Conservation (phyloP, 2,797 vertebrate species). For the Jordanella pulchra region DNA sequence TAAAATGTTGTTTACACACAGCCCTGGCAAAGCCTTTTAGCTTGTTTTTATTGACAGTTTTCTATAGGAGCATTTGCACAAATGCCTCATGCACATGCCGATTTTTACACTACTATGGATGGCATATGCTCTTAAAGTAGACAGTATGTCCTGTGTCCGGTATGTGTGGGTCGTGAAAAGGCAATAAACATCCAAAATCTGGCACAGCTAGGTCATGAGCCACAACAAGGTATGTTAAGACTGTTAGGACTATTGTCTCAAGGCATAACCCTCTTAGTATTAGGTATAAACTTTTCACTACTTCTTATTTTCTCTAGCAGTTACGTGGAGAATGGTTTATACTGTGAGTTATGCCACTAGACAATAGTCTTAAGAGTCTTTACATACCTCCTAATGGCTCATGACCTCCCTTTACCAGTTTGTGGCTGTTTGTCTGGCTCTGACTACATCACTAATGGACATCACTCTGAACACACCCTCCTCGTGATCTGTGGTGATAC, state of each 20-base stretch:
- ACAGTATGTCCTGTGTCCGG: conserved; percentile 5
- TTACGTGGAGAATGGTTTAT: too few species aligned
- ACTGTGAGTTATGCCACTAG: too few species aligned
- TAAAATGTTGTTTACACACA: not conserved
- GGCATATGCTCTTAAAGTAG: conserved; percentile 3
- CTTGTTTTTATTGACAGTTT: conserved; percentile 66
- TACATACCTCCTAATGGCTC: too few species aligned
- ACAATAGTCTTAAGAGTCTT: too few species aligned
- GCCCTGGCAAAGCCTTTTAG: conserved; percentile 39
- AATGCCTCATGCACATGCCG: conserved; percentile 1
- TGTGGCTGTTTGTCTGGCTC: too few species aligned
- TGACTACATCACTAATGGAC: not conserved
- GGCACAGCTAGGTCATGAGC: conserved; percentile 55
- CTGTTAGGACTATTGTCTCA: conserved; percentile 66
- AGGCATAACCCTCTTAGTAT: conserved; percentile 60
- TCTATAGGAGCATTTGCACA: conserved; percentile 26
- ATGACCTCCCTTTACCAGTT: too few species aligned
- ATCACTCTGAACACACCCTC: not conserved
- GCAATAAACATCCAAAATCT: conserved; percentile 42
- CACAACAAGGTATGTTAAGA: conserved; percentile 59
- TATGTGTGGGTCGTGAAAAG: conserved; percentile 10
- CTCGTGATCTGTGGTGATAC: not conserved
- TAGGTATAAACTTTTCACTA: conserved; percentile 46
- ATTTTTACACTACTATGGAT: conserved; percentile 22
- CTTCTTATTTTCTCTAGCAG: conserved; percentile 49